These are phyloP conservation scores for Philopotamus ludificatus DNA, from an alignment of 1,140 invertebrate genomes.

Conservation along the genomic window DNA sequence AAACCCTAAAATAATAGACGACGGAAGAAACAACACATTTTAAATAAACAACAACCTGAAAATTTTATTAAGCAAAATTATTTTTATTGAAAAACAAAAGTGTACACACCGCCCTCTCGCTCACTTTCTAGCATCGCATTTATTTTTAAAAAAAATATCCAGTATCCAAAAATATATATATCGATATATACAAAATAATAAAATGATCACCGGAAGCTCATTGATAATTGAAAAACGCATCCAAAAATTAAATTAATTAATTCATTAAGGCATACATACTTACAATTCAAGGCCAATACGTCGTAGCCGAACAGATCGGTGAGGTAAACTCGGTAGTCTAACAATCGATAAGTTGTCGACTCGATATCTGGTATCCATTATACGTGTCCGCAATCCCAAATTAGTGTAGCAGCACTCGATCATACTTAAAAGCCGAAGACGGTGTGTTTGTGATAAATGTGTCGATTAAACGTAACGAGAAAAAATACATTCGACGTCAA, in stretches of 20 bases:
- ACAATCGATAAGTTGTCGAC: neutral
- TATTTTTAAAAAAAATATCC: neutral
- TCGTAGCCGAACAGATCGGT: neutral
- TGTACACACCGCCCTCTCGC: neutral
- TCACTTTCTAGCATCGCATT: neutral
- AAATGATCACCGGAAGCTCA: too few species aligned
- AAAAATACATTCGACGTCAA: too few species aligned
- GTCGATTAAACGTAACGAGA: neutral
- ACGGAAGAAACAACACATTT: slow-evolving; percentile 10
- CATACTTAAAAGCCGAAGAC: slow-evolving; percentile 32
- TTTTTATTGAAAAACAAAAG: neutral
- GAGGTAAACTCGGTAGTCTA: neutral
- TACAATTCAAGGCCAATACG: neutral
- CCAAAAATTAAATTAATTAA: neutral
- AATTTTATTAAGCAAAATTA: slow-evolving; percentile 4
- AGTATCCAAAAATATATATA: neutral
- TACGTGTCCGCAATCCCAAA: neutral
- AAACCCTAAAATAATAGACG: slow-evolving; percentile 7
- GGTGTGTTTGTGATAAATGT: slow-evolving; percentile 16
- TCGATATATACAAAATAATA: neutral
- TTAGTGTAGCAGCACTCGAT: slow-evolving; percentile 11
- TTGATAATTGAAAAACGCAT: slow-evolving; percentile 6
- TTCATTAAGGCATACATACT: slow-evolving; percentile 31
- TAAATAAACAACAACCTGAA: slow-evolving; percentile 18
- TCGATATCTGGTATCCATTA: slow-evolving; percentile 16